A percentile compares a stretch with the other conserved stretches of the same genome.
phyloP scores from a whole-genome alignment of 2,888 invertebrate species.

The Drosophila antonietae region DNA sequence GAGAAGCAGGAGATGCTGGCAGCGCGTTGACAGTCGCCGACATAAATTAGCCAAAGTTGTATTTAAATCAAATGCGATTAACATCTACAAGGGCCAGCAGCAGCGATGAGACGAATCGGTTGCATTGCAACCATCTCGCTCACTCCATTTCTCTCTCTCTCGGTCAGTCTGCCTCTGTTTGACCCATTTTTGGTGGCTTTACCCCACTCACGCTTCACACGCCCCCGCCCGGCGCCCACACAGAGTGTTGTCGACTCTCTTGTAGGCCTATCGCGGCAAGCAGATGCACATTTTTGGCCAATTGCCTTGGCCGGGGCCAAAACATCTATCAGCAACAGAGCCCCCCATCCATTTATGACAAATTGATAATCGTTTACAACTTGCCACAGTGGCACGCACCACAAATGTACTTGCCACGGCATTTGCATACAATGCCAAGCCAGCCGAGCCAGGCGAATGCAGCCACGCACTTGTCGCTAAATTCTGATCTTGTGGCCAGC shows the following conservation, averaged over 20 bases:
- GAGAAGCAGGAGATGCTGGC: not conserved
- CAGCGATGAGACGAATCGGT: constrained; percentile 20
- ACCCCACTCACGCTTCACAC: not conserved
- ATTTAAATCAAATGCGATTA: constrained; percentile 79
- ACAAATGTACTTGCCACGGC: constrained; percentile 33
- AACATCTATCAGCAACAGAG: constrained; percentile 67
- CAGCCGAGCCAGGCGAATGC: not conserved
- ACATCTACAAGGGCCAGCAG: constrained; percentile 61
- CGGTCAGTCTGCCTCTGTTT: constrained; percentile 7
- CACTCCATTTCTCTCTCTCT: not conserved
- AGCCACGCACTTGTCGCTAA: constrained; percentile 55
- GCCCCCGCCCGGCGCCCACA: not conserved
- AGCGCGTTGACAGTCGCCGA: constrained; percentile 72
- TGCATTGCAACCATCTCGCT: not conserved
- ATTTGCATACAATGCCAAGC: constrained; percentile 70
- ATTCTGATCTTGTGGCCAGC: constrained; percentile 36
- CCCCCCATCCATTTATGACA: constrained; percentile 70
- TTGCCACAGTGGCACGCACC: constrained; percentile 68
- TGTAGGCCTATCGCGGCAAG: constrained; percentile 60
- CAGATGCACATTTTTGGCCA: constrained; percentile 64
- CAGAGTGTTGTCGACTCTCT: constrained; percentile 1
- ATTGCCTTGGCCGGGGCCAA: constrained; percentile 34
- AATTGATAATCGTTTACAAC: constrained; percentile 78
- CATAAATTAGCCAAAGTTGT: constrained; percentile 79
- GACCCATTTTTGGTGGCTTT: constrained; percentile 69